Evolutionary conservation across 2,888 invertebrate species (phyloP), one percentile per base, ranked within the genome.

Genomic region (Hypsopygia costalis): DNA sequence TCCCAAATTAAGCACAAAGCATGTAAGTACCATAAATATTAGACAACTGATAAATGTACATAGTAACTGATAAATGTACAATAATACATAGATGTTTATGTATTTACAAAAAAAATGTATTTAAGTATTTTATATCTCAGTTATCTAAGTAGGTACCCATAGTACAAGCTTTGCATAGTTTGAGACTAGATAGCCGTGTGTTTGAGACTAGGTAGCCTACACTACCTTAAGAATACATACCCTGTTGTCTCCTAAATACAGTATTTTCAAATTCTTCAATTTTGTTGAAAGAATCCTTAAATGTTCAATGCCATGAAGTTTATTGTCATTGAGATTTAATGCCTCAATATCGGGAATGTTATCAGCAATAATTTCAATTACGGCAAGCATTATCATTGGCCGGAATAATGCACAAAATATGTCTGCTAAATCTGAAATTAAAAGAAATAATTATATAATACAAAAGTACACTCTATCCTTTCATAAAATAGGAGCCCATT

Each of bases 271-370:
- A 49, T 91, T 90, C 3, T 94, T 92, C 38, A 96, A 83, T 58
- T 94, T 94, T 30, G 88, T 87, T 0, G 91, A 74, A 7, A 95
- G 64, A n/a, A 90, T 81, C 57, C 91, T 92, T 48, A 97, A 80
- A 50, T 92, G 92, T 38, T 94, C 94, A 40, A 95, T 74, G 4
- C 90, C 89, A 48, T 91, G 82, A 0, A 97, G 82, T 64, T 92
- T 93, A 76, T 97, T 98, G 36, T 94, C 93, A 65, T 94, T 94
- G 21, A 97, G 82, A 83, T 96, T 95, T 4, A 97, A 74, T 0
- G 95, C 95, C 64, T 93, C 92, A 29, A 96, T 77, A 67, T 95
- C 94, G 0, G 97, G 97, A 67, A 97, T 95, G 69, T 96, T 93
- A 49, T 95, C 94, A 8, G 92, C 90, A 29, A 97, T 94, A 21